phyloP scores from a whole-genome alignment of 2,888 invertebrate species.

The Brenthis ino region DNA sequence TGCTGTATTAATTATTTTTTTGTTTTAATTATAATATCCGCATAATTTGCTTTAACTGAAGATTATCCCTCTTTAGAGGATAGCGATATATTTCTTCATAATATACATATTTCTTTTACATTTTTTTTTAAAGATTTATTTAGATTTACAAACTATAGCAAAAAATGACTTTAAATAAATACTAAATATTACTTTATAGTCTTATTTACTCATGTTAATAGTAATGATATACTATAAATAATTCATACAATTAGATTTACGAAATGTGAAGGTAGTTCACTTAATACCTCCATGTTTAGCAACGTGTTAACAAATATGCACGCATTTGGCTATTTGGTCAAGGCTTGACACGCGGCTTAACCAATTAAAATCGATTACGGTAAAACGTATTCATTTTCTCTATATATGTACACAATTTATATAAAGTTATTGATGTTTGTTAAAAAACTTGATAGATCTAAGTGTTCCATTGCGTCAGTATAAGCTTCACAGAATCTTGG shows the following conservation, averaged over 20 bases:
- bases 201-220: neutral
- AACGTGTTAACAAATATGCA: constrained; percentile 36
- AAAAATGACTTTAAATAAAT: no score
- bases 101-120: no score
- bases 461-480: no score
- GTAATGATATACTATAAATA: constrained; percentile 13
- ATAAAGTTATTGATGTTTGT: neutral
- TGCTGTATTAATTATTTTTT: no score
- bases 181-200: neutral
- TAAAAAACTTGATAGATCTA: no score
- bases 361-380: constrained; percentile 38
- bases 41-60: no score
- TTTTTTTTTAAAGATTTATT: no score
- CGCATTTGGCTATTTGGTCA: constrained; percentile 40
- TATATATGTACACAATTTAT: constrained; percentile 1
- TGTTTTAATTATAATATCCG: no score
- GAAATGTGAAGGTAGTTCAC: constrained; percentile 30
- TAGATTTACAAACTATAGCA: no score
- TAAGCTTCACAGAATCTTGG: no score
- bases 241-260: constrained; percentile 21
- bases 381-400: constrained; percentile 23
- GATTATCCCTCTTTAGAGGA: no score
- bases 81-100: no score
- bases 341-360: constrained; percentile 36
- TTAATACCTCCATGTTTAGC: constrained; percentile 34